Conservation (phyloP, 2,113 vertebrate genomes). For the Anas platyrhynchos region DNA sequence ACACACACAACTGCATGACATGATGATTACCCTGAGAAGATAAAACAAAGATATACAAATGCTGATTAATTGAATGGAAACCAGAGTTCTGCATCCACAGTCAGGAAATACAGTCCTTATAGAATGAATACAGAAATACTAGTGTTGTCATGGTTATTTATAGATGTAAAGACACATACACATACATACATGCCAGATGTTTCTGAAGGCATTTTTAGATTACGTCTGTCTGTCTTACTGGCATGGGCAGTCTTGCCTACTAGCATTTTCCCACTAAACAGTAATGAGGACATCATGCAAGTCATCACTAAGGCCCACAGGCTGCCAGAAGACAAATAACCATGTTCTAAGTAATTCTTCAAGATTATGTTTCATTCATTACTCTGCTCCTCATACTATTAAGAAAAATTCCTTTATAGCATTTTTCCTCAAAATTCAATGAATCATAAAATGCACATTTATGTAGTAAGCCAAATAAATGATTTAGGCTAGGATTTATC, state of each 20-base stretch:
- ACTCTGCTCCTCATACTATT: background rate
- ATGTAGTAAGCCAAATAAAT: background rate
- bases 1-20: background rate
- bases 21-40: background rate
- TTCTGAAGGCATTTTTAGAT: background rate
- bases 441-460: slow-evolving; percentile 19
- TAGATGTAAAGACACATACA: background rate
- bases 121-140: background rate
- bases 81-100: background rate
- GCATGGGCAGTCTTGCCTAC: background rate
- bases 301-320: background rate
- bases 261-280: background rate
- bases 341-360: background rate
- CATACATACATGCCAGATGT: background rate
- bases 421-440: background rate
- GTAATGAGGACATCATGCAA: background rate
- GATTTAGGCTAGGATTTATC: background rate
- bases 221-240: background rate
- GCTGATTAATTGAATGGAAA: background rate
- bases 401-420: slow-evolving; percentile 7
- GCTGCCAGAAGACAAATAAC: slow-evolving; percentile 15
- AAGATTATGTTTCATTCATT: slow-evolving; percentile 24
- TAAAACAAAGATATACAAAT: background rate
- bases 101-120: background rate
- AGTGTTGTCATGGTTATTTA: background rate